A percentile compares a stretch with the other conserved stretches of the same genome.
phyloP scores from a whole-genome alignment of 2,113 vertebrate species.

The Chamaetylas fuelleborni region DNA sequence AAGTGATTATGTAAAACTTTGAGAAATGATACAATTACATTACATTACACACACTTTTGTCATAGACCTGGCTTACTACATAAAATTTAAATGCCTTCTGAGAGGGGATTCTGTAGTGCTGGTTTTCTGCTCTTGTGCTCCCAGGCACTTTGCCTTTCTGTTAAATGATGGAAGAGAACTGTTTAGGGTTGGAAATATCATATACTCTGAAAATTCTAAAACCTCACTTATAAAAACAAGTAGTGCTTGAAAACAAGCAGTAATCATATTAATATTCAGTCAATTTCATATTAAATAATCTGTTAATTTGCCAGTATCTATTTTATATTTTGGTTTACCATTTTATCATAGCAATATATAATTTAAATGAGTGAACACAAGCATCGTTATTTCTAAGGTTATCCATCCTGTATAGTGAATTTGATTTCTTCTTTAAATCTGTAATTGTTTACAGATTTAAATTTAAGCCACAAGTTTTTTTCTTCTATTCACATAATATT shows the following conservation, averaged over 20 bases:
- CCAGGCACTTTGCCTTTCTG: neutral
- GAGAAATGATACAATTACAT: constrained; percentile 49
- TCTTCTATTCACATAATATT: neutral
- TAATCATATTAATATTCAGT: neutral
- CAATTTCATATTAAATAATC: neutral
- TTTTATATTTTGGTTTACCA: neutral
- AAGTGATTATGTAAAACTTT: constrained; percentile 53
- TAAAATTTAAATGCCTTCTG: constrained; percentile 25
- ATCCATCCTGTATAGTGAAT: neutral
- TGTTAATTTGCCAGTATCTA: neutral
- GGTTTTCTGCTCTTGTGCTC: neutral
- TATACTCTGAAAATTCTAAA: neutral
- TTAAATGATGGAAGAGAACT: neutral
- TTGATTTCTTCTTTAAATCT: neutral
- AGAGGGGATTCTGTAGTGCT: neutral
- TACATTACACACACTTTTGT: constrained; percentile 30
- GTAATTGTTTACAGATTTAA: neutral
- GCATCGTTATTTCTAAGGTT: neutral
- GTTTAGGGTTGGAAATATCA: neutral
- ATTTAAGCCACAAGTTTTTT: neutral
- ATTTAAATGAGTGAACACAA: neutral
- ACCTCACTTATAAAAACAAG: neutral
- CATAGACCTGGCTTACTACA: neutral
- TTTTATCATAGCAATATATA: neutral
- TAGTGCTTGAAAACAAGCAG: neutral